Percentiles rank a stretch among this genome's conserved stretches.
phyloP scores from a whole-genome alignment of 2,797 vertebrate species.

The Eospalax fontanierii region DNA sequence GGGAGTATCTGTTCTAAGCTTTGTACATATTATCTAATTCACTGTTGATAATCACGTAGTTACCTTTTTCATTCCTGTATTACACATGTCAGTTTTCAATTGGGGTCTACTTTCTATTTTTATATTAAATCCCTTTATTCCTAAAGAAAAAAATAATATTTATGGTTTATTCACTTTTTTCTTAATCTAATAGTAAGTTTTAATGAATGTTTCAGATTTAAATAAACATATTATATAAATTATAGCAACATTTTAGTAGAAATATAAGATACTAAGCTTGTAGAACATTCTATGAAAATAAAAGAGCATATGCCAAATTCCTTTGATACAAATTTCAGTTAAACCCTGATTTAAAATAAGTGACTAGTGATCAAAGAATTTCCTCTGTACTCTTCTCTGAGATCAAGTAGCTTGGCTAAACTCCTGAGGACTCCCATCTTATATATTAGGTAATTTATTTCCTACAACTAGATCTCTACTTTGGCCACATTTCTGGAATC shows the following conservation, averaged over 20 bases:
- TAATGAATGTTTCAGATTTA: neutral
- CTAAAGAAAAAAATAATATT: neutral
- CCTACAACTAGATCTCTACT: neutral
- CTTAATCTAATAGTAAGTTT: neutral
- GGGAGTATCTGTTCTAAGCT: neutral
- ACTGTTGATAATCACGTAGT: neutral
- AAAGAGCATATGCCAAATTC: neutral
- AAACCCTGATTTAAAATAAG: slow-evolving; percentile 6
- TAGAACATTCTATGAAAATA: neutral
- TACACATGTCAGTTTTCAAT: neutral
- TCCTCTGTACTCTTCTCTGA: neutral
- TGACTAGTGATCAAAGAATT: neutral
- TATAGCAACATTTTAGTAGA: no score
- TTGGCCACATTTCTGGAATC: neutral
- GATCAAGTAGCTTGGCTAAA: neutral
- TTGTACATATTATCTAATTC: neutral
- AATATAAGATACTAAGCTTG: neutral
- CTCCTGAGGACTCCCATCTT: neutral
- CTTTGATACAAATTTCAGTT: neutral
- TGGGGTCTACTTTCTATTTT: neutral
- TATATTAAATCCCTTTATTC: neutral
- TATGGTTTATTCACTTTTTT: neutral
- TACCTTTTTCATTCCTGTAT: neutral
- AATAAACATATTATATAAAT: neutral
- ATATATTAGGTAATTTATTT: neutral